Evolutionary conservation across 2,888 invertebrate species (phyloP).

Genomic region (Keiferia lycopersicella): DNA sequence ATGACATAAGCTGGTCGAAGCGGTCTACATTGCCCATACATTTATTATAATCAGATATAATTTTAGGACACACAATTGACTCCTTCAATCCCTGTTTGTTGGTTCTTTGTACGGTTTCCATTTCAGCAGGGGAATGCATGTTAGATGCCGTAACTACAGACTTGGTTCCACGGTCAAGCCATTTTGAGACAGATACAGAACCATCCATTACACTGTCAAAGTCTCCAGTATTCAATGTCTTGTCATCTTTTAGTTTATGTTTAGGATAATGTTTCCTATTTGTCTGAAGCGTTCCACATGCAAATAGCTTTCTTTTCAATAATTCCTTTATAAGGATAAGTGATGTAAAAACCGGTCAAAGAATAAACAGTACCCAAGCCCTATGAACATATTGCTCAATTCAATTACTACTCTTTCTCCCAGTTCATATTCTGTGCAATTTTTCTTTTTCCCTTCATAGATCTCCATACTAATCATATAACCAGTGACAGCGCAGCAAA

Average conservation of each 20-base stretch:
- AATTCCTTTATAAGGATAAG: neutral
- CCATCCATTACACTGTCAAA: conserved; percentile 19
- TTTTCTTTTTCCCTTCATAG: too few species aligned
- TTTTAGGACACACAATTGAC: neutral
- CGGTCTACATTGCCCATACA: neutral
- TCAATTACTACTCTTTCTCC: conserved; percentile 22
- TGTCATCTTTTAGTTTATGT: neutral
- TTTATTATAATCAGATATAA: neutral
- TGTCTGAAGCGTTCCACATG: neutral
- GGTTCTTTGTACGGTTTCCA: neutral
- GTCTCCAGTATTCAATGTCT: neutral
- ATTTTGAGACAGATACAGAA: neutral
- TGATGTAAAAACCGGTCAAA: too few species aligned
- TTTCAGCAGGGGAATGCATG: neutral
- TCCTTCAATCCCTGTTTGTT: neutral
- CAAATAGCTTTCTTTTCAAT: conserved; percentile 4
- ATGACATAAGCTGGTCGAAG: neutral
- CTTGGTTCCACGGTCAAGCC: neutral
- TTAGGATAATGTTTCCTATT: conserved; percentile 11
- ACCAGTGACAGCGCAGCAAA: too few species aligned
- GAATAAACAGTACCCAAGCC: too few species aligned
- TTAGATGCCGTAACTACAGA: neutral
- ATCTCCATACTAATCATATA: too few species aligned
- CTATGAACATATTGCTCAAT: conserved; percentile 33
- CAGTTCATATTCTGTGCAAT: too few species aligned